A percentile compares a stretch with the other conserved stretches of the same genome.
Evolutionary conservation across 2,888 invertebrate genomes (phyloP).

Genomic region (Andrena camellia): DNA sequence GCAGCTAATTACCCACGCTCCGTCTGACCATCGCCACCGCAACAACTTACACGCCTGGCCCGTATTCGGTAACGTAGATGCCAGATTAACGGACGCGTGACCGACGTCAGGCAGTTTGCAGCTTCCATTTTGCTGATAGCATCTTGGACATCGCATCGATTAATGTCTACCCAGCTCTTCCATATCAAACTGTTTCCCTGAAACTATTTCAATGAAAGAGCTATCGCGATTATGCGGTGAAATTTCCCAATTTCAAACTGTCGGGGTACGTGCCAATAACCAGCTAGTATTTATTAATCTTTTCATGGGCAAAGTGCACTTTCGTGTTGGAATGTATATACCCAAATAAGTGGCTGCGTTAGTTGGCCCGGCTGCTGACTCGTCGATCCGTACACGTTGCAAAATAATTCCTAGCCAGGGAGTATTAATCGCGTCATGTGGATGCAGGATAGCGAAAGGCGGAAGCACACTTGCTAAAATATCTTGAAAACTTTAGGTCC

Average conservation of each 20-base stretch:
- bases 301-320: neutral
- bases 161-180: neutral
- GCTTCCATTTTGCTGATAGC: neutral
- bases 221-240: neutral
- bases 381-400: conserved; percentile 1
- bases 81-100: conserved; percentile 6
- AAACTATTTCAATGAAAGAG: neutral
- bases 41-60: conserved; percentile 25
- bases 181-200: neutral
- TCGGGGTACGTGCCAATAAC: neutral
- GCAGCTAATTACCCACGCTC: conserved; percentile 28
- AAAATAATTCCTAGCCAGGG: conserved; percentile 17
- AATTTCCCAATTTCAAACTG: conserved; percentile 1
- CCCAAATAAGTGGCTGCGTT: neutral
- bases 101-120: neutral
- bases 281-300: conserved; percentile 10
- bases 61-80: neutral
- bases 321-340: neutral
- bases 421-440: conserved; percentile 14
- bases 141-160: neutral
- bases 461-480: neutral
- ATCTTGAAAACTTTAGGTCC: neutral
- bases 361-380: conserved; percentile 8
- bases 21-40: conserved; percentile 35
- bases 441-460: neutral